Evolutionary conservation across 2,797 vertebrate species (phyloP).

Genomic region (Malurus splendens): DNA sequence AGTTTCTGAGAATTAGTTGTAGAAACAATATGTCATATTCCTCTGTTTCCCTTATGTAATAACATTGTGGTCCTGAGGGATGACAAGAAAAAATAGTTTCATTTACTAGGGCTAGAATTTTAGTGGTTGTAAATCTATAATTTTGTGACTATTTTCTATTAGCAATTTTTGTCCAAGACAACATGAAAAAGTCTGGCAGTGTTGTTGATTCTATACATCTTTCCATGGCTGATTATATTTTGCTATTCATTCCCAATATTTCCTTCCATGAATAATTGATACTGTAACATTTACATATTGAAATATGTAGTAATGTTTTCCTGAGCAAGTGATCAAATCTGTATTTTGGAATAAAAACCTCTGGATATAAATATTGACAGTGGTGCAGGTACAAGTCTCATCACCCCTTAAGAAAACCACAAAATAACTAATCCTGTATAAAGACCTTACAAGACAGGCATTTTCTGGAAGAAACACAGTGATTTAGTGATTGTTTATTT

Average conservation of each 20-base stretch:
- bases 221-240: background rate
- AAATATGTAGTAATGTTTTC: background rate
- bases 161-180: constrained; percentile 21
- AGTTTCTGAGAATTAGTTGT: constrained; percentile 39
- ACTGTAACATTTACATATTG: background rate
- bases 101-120: constrained; percentile 54
- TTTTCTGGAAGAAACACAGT: background rate
- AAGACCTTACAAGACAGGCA: background rate
- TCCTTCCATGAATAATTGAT: background rate
- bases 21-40: constrained; percentile 32
- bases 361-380: background rate
- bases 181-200: background rate
- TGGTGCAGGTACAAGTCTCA: background rate
- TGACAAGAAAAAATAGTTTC: constrained; percentile 62
- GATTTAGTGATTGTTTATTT: background rate
- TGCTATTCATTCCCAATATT: background rate
- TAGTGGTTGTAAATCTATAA: constrained; percentile 49
- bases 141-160: constrained; percentile 37
- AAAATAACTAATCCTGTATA: background rate
- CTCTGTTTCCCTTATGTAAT: constrained; percentile 47
- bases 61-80: constrained; percentile 33
- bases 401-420: background rate
- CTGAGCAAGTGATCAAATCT: background rate
- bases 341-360: background rate
- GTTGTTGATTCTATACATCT: background rate